Conservation (phyloP, 2,113 vertebrate genomes). For the Corynorhinus townsendii region DNA sequence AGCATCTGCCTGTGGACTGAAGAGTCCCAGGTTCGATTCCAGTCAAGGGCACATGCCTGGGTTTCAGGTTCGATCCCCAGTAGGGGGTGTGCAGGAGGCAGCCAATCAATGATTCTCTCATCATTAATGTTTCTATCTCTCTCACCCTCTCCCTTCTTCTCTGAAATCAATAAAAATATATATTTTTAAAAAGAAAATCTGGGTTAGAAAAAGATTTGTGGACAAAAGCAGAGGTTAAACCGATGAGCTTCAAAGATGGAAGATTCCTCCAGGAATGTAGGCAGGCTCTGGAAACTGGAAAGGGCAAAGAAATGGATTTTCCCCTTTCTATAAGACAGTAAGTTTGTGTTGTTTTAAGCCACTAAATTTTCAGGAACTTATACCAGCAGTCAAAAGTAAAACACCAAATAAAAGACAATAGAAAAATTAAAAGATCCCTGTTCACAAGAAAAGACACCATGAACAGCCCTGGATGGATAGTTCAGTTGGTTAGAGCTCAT, state of each 20-base stretch:
- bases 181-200: background rate
- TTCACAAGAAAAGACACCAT: background rate
- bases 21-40: too few species aligned
- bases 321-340: background rate
- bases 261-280: background rate
- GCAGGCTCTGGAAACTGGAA: background rate
- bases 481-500: too few species aligned
- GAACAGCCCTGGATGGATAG: background rate
- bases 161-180: too few species aligned
- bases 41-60: too few species aligned
- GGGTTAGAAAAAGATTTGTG: background rate
- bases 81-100: too few species aligned
- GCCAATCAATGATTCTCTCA: too few species aligned
- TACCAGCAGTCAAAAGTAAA: background rate
- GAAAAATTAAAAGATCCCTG: background rate
- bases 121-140: too few species aligned
- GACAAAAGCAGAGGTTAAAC: background rate
- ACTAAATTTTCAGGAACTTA: background rate
- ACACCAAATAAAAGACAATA: background rate
- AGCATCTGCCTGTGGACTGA: too few species aligned
- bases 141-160: too few species aligned
- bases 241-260: background rate
- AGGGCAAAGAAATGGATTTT: background rate
- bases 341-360: background rate
- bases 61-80: too few species aligned